Base-by-base conservation (phyloP, 2,113 vertebrate species). In the Macquaria ambigua region DNA sequence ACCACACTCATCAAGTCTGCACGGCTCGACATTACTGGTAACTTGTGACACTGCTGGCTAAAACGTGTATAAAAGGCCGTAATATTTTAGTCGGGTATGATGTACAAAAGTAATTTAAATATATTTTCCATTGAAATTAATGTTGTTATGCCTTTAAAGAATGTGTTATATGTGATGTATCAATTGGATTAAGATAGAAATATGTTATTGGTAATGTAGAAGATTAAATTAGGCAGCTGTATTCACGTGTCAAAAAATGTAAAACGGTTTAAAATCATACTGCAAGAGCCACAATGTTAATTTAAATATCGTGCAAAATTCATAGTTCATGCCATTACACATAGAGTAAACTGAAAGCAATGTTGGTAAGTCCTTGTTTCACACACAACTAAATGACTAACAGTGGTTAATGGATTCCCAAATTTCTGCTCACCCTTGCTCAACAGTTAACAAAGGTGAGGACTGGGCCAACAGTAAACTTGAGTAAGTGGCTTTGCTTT, bases 371-470 rank as follows among this genome's bases (percentile, higher is more conserved):
- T 53, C 21, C 52, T 50, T 69, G 50, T 20, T 39, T 53, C 21
- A 58, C 20, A 74, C 12, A n/a, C 73, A 53, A 18, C 23, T 16
- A 23, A 50, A 52, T 15, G 18, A 20, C 16, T 34, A 8, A 74
- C 37, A 9, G 43, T 46, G 37, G 77, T n/a, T 28, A 15, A 56
- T 37, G 58, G 37, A 61, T 64, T 28, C 11, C 64, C 7, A 74
- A 59, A 59, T 74, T 12, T 61, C n/a, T 61, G 14, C 31, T n/a
- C 18, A 78, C 28, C 59, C 59, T 52, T 59, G 37, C 48, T 56
- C 23, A 59, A 48, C 48, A 48, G 25, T 55, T 18, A 23, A 28
- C 31, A 12, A 34, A 63, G 10, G 39, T 50, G 31, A 64, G 31
- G 41, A 41, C 18, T 12, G 55, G 55, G 55, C n/a, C 53, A 14